phyloP scores from a whole-genome alignment of 2,113 vertebrate genomes.

The Hippocampus guttulatus region DNA sequence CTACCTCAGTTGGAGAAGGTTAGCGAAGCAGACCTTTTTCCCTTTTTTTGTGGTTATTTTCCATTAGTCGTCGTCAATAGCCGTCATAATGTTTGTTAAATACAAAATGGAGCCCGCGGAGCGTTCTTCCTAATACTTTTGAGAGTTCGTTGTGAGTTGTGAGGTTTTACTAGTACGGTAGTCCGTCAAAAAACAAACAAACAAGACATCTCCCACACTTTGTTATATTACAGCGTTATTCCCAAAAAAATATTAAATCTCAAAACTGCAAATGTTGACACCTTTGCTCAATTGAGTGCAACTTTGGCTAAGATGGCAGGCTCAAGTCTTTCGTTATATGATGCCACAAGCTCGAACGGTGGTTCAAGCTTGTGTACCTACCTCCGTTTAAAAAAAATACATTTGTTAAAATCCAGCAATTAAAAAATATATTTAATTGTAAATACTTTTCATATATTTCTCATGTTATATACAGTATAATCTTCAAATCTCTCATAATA shows the following conservation, averaged over 20 bases:
- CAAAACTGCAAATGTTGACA: too few species aligned
- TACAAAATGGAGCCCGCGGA: neutral
- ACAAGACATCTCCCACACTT: neutral
- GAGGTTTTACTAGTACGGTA: neutral
- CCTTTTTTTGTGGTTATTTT: neutral
- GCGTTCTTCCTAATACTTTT: neutral
- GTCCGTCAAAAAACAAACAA: neutral
- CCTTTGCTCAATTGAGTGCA: too few species aligned
- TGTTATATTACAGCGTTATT: neutral
- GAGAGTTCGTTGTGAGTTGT: neutral
- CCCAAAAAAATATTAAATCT: neutral
- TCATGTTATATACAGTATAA: too few species aligned
- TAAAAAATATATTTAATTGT: too few species aligned
- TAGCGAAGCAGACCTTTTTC: neutral
- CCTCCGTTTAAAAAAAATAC: too few species aligned
- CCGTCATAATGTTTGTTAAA: neutral
- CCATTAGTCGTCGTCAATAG: neutral
- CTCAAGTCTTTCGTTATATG: too few species aligned
- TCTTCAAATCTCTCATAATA: too few species aligned
- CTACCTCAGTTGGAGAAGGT: constrained; percentile 5
- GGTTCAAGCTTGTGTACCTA: too few species aligned
- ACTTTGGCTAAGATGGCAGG: too few species aligned
- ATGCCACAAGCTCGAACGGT: too few species aligned
- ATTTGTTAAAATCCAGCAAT: too few species aligned
- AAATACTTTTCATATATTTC: neutral